A percentile compares a stretch with the other conserved stretches of the same genome.
Evolutionary conservation across 1,140 invertebrate genomes (phyloP).

Genomic region (Laupala kohalensis): DNA sequence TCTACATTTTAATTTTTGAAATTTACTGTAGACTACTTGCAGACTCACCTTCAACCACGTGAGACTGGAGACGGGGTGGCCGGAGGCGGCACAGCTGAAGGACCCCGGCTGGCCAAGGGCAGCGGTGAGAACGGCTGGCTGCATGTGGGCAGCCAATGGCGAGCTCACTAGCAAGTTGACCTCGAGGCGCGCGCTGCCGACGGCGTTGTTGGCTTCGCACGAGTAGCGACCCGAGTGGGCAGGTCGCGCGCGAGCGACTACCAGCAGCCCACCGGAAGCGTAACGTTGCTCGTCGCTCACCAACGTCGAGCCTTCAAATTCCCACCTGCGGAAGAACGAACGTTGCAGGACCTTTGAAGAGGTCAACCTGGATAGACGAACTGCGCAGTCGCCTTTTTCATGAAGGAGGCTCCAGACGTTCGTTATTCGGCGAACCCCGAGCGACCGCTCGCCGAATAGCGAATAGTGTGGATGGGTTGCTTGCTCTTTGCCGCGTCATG

Average conservation of each 20-base stretch:
- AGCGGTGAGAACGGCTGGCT: conserved; percentile 28
- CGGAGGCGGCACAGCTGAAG: conserved; percentile 30
- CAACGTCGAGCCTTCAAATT: conserved; percentile 4
- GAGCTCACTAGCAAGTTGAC: conserved; percentile 22
- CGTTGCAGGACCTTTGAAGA: too few relatives aligned
- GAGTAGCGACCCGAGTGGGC: conserved; percentile 26
- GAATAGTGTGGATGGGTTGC: too few relatives aligned
- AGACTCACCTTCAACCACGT: conserved; percentile 22
- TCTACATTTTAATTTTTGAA: too few relatives aligned
- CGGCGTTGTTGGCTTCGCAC: conserved; percentile 28
- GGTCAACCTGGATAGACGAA: too few relatives aligned
- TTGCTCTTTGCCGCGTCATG: too few relatives aligned
- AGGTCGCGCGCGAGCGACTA: conserved; percentile 22
- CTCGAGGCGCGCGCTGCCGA: conserved; percentile 21
- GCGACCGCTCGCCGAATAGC: too few relatives aligned
- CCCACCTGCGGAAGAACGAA: conserved; percentile 13
- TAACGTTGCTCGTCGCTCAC: conserved; percentile 17
- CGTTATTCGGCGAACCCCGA: too few relatives aligned
- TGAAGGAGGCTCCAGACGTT: too few relatives aligned
- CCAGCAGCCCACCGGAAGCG: conserved; percentile 24
- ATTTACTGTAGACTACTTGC: too few relatives aligned
- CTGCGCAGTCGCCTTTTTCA: too few relatives aligned
- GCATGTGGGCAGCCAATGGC: conserved; percentile 26
- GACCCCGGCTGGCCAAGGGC: conserved; percentile 29
- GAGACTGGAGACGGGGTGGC: conserved; percentile 24